Evolutionary conservation across 2,797 vertebrate genomes (phyloP).

Genomic region (Diglossa cyanea): DNA sequence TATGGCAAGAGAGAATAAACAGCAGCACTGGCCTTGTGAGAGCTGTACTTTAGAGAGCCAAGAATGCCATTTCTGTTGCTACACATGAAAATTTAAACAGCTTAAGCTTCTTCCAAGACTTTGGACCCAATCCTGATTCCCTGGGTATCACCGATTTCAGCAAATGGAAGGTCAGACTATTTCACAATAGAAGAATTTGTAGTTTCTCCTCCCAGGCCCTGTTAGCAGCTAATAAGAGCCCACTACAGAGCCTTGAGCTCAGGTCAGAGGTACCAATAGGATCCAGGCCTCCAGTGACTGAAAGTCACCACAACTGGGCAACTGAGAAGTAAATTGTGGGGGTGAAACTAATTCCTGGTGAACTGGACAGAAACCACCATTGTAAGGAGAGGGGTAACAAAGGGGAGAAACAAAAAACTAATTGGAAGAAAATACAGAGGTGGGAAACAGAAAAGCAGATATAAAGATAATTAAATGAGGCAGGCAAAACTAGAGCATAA

Average conservation of each 20-base stretch:
- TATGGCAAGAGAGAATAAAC: background rate
- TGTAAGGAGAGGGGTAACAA: background rate
- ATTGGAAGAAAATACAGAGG: background rate
- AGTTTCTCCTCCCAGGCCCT: background rate
- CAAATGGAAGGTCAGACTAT: background rate
- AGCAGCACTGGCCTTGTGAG: background rate
- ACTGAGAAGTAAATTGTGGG: background rate
- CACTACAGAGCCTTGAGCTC: background rate
- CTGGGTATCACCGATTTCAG: background rate
- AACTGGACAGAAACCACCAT: background rate
- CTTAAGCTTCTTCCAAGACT: constrained; percentile 43
- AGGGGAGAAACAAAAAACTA: background rate
- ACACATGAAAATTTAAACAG: constrained; percentile 29
- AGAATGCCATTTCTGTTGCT: constrained; percentile 28
- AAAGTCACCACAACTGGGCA: background rate
- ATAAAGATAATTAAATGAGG: background rate
- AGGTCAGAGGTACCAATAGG: background rate
- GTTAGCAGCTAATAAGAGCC: background rate
- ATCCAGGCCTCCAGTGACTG: background rate
- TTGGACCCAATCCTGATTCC: constrained; percentile 1
- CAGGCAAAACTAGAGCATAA: background rate
- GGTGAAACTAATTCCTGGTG: background rate
- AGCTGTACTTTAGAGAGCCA: constrained; percentile 28
- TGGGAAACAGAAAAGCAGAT: background rate
- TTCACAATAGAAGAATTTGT: constrained; percentile 42